Evolutionary conservation across 2,113 vertebrate genomes (phyloP).

Genomic region (Turnix velox): DNA sequence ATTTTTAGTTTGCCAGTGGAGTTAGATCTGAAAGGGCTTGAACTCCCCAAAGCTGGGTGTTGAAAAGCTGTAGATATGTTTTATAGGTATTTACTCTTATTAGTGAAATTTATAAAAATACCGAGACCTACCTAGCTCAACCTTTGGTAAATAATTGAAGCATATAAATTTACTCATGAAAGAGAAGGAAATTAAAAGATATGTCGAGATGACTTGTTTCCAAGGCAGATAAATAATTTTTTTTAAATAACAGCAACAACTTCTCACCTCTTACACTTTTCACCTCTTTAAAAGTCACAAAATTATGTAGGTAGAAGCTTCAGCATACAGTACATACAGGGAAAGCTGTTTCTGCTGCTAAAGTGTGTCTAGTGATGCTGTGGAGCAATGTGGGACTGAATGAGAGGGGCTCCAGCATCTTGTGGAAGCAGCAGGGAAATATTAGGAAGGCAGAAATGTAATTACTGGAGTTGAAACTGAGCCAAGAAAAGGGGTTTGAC

Average conservation of each 20-base stretch:
- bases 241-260: not conserved
- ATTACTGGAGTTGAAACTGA: constrained; percentile 9
- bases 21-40: constrained; percentile 26
- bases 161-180: not conserved
- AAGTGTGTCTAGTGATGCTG: not conserved
- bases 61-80: constrained; percentile 18
- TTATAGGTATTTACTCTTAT: constrained; percentile 1
- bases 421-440: not conserved
- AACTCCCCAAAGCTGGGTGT: constrained; percentile 29
- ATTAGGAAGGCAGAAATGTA: not conserved
- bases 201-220: not conserved
- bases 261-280: not conserved
- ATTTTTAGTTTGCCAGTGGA: not conserved
- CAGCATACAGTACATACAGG: not conserved
- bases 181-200: constrained; percentile 30
- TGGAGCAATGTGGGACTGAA: not conserved
- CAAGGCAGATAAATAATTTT: not conserved
- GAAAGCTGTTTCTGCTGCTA: not conserved
- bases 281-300: not conserved
- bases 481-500: not conserved
- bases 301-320: not conserved
- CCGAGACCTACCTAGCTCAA: not conserved
- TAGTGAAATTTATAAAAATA: not conserved
- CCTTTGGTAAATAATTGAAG: constrained; percentile 29
- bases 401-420: not conserved